Evolutionary conservation across 2,888 invertebrate genomes (phyloP), one percentile per base, ranked within the genome.

Genomic region (Fragum whitleyi): DNA sequence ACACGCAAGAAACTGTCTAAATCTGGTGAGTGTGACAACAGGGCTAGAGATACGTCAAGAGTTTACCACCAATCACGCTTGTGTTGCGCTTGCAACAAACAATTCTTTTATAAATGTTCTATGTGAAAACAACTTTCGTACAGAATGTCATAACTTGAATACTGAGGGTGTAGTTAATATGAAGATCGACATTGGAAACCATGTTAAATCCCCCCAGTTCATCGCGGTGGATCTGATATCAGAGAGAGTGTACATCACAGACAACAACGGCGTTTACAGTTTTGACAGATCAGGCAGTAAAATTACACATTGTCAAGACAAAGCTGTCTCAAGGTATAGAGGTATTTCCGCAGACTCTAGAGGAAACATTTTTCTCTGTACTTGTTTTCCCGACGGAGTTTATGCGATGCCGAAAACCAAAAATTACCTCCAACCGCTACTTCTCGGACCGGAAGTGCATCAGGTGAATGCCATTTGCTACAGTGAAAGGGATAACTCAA

Each of bases 141-240:
- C 72, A 11, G 79, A 79, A 51, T 39, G 75, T n/a, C 74, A 75
- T 42, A 68, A 75, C 26, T 7, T 79, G 0, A 75, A 65, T 9
- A 75, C 67, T 5, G 79, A 79, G 26, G 79, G 79, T 11, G 72
- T 79, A 11, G 75, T 75, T 9, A 79, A 57, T 67, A 72, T 79
- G 28, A 65, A 75, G 29, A 62, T 72, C 14, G 67, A 71, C 14
- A 65, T 79, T 9, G 79, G 75, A 5, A 71, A 57, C 36, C 39
- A 57, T 47, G 59, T 79, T 19, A 32, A 71, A 2, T 51, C 59
- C 9, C 79, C 79, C n/a, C 55, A 39, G 9, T 42, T 21, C 51
- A 72, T 79, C 19, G 74, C 75, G 1, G 39, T 79, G 0, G 71
- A 75, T 11, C 74, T 67, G 23, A 21, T 65, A 0, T 47, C 75